Conservation (phyloP, 1,140 invertebrate genomes). For the Carposina sasakii region DNA sequence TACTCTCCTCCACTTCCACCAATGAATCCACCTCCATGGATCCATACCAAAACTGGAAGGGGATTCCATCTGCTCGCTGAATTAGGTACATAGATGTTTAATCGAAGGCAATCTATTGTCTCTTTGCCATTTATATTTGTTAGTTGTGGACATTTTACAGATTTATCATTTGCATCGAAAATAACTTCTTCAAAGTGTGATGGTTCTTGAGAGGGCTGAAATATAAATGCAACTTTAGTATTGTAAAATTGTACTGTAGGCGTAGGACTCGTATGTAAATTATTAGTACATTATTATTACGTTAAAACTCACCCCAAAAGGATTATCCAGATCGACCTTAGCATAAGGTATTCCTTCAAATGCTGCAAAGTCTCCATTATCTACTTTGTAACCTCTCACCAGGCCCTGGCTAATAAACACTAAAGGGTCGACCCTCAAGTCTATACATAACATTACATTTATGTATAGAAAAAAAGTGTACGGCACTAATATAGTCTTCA, state of each 20-base stretch:
- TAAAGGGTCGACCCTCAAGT: slow-evolving; percentile 7
- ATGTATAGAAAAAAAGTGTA: no score
- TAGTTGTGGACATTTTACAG: slow-evolving; percentile 49
- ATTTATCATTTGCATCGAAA: slow-evolving; percentile 44
- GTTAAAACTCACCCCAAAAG: slow-evolving; percentile 9
- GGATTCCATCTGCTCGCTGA: slow-evolving; percentile 45
- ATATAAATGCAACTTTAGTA: slow-evolving; percentile 16
- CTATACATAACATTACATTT: no score
- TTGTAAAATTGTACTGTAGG: not conserved
- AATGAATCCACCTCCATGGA: slow-evolving; percentile 52
- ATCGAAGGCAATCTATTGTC: slow-evolving; percentile 44
- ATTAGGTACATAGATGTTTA: slow-evolving; percentile 54
- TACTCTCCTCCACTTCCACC: slow-evolving; percentile 41
- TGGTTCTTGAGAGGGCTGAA: slow-evolving; percentile 38
- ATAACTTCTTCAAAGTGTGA: slow-evolving; percentile 40
- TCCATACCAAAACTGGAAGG: slow-evolving; percentile 55
- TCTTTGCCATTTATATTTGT: slow-evolving; percentile 22
- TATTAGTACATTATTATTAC: not conserved
- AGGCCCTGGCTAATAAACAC: slow-evolving; percentile 1
- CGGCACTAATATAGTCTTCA: no score
- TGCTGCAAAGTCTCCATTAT: not conserved
- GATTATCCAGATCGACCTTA: not conserved
- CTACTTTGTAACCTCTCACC: slow-evolving; percentile 1
- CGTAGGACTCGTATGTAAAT: no score
- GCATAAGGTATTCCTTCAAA: slow-evolving; percentile 11